phyloP scores from a whole-genome alignment of 2,113 vertebrate species.

The Aptenodytes forsteri region DNA sequence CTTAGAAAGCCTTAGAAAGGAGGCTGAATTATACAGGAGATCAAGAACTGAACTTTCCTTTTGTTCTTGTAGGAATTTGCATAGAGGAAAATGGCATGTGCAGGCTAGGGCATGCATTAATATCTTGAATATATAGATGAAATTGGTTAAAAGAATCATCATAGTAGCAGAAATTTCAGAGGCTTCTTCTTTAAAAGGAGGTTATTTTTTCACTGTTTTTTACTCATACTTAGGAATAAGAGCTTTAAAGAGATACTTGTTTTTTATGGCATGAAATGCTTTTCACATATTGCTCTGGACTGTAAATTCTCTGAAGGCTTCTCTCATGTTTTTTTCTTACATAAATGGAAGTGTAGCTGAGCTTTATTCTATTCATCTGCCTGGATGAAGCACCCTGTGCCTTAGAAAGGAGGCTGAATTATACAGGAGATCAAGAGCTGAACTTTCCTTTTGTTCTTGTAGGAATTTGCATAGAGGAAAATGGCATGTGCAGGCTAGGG shows the following conservation, averaged over 20 bases:
- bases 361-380: too few relatives aligned
- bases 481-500: not conserved
- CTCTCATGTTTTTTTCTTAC: not conserved
- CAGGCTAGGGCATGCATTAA: too few relatives aligned
- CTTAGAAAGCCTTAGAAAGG: too few relatives aligned
- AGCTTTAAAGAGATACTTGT: not conserved
- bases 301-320: not conserved
- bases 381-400: not conserved
- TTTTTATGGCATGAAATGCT: not conserved
- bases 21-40: too few relatives aligned
- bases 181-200: not conserved
- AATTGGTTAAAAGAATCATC: too few relatives aligned
- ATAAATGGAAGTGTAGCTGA: not conserved
- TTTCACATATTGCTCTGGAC: not conserved
- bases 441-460: not conserved
- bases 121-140: too few relatives aligned
- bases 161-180: not conserved
- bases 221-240: not conserved
- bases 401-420: conserved; percentile 17
- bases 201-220: not conserved
- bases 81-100: too few relatives aligned
- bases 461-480: not conserved
- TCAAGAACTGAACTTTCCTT: too few relatives aligned
- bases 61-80: too few relatives aligned
- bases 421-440: not conserved